A percentile compares a stretch with the other conserved stretches of the same genome.
These are phyloP conservation scores for Stenodema calcarata DNA, from an alignment of 2,888 invertebrate genomes.

Conservation along the genomic window DNA sequence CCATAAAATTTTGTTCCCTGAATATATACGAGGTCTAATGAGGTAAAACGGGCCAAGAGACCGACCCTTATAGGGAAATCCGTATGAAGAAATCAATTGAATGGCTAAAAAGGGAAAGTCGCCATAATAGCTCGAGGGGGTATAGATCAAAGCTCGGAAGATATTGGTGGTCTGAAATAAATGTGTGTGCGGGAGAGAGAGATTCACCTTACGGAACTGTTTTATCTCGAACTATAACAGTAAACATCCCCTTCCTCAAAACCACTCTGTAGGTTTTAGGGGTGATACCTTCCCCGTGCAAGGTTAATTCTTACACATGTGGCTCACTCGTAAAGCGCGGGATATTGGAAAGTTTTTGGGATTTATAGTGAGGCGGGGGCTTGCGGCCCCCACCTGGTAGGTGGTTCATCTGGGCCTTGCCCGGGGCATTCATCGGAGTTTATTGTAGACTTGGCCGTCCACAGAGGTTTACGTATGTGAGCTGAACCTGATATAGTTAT, in stretches of 20 bases:
- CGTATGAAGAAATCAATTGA: conserved; percentile 44
- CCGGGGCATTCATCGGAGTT: conserved; percentile 4
- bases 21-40: conserved; percentile 47
- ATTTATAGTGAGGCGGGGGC: conserved; percentile 23
- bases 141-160: conserved; percentile 46
- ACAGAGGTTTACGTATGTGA: not conserved
- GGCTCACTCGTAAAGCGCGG: conserved; percentile 49
- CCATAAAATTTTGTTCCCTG: conserved; percentile 43
- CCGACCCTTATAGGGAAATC: not conserved
- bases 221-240: conserved; percentile 55
- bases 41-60: conserved; percentile 11
- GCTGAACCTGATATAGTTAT: not conserved
- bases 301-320: conserved; percentile 54
- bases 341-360: conserved; percentile 53
- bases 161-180: conserved; percentile 41
- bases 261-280: not conserved
- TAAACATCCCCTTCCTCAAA: conserved; percentile 46
- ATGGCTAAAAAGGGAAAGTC: conserved; percentile 16
- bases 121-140: conserved; percentile 10
- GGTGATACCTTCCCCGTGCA: conserved; percentile 10
- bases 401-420: conserved; percentile 30
- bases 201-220: conserved; percentile 46
- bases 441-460: conserved; percentile 5
- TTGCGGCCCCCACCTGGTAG: not conserved
- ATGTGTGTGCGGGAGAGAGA: not conserved